Evolutionary conservation across 2,113 vertebrate genomes (phyloP), one percentile per base, ranked within the genome.

Genomic region (Hippocampus comes): DNA sequence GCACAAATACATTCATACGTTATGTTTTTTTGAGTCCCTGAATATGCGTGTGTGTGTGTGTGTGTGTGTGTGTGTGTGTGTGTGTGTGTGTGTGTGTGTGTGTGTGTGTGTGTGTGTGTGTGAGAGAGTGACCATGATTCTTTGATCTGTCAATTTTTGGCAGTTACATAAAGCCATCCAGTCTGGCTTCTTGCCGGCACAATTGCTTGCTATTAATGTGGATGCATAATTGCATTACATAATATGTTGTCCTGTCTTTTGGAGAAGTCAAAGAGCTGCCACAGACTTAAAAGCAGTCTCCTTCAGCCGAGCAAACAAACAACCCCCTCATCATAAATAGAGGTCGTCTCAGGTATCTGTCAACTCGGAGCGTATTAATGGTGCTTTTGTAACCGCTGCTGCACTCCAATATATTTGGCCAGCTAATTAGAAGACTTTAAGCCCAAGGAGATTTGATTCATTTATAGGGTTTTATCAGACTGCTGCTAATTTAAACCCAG

Each of bases 141-240:
- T 82, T 82, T 82, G 75, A 86, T 85, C 84, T 82, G 81, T 84
- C 70, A 70, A 17, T 67, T 81, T 84, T 78, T 78, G 77, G 69
- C 85, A 79, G 82, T 91, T 90, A 90, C 72, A 88, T 88, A 90
- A 91, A 84, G 51, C 81, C 78, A 81, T 84, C 88, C 80, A 86
- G 88, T 76, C 86, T 88, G 89, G 90, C 80, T 83, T 72, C 71
- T 81, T 86, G 82, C 88, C 87, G 76, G 81, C 80, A 88, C 84
- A 88, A 88, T 88, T 86, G 87, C 77, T 84, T 84, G 84, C 84
- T 89, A 88, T 88, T 88, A 89, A 90, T 88, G 81, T 72, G 85
- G 75, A 86, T 84, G 84, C 81, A 81, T 86, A 91, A 90, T 89
- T 91, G 83, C 77, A 78, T 91, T 90, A 86, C 82, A 86, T 88